phyloP scores from a whole-genome alignment of 2,888 invertebrate species.

The Tricholauxania praeusta region DNA sequence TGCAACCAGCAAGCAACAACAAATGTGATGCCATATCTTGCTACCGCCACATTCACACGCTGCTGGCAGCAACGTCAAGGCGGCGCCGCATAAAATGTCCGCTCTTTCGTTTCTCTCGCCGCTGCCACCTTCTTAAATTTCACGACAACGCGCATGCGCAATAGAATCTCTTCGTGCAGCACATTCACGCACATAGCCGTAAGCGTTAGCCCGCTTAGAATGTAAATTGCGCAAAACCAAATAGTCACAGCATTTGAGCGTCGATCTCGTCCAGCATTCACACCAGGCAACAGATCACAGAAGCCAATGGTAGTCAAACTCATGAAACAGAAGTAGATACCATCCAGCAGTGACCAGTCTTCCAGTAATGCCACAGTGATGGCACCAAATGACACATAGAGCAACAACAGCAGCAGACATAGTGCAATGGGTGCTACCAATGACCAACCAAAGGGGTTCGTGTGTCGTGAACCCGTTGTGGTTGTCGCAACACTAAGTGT shows the following conservation, averaged over 20 bases:
- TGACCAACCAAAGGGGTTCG: constrained; percentile 68
- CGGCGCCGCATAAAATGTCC: constrained; percentile 47
- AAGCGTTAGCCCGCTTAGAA: constrained; percentile 84
- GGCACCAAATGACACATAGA: constrained; percentile 89
- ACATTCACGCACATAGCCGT: constrained; percentile 90
- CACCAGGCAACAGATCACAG: constrained; percentile 83
- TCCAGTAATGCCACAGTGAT: constrained; percentile 87
- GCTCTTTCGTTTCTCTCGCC: constrained; percentile 28
- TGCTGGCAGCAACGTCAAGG: constrained; percentile 48
- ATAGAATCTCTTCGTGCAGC: constrained; percentile 84
- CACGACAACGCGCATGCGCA: constrained; percentile 75
- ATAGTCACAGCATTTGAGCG: constrained; percentile 44
- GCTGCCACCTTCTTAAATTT: constrained; percentile 46
- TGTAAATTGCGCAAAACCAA: constrained; percentile 89
- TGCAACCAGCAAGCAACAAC: too few relatives aligned
- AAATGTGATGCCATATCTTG: too few relatives aligned
- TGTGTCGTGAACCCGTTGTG: constrained; percentile 61
- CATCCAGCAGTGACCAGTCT: constrained; percentile 87
- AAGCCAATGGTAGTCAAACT: constrained; percentile 90
- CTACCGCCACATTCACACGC: background rate
- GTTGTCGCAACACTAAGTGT: constrained; percentile 56
- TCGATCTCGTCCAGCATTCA: constrained; percentile 43
- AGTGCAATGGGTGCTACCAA: constrained; percentile 83
- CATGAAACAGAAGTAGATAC: constrained; percentile 93
- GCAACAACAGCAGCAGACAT: constrained; percentile 86